Evolutionary conservation across 2,888 invertebrate species (phyloP).

Genomic region (Pseudeuparius sepicola): DNA sequence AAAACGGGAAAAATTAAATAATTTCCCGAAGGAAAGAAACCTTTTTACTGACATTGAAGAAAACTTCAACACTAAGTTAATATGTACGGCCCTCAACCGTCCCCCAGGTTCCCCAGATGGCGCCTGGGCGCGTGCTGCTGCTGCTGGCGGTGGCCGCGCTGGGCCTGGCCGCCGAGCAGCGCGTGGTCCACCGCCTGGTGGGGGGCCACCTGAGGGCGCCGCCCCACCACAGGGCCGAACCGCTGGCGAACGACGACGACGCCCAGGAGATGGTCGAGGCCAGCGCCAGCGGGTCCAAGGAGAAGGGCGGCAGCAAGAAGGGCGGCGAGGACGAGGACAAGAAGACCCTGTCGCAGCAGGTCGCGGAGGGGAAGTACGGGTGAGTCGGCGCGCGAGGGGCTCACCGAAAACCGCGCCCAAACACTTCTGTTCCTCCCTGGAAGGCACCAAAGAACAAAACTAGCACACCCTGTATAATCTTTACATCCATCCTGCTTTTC

Average conservation of each 20-base stretch:
- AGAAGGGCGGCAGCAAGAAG: constrained; percentile 18
- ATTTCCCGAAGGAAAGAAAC: too few relatives aligned
- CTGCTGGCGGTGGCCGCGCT: constrained; percentile 22
- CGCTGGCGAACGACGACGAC: constrained; percentile 30
- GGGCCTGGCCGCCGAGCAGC: constrained; percentile 27
- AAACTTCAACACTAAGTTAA: too few relatives aligned
- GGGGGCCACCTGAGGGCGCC: constrained; percentile 54
- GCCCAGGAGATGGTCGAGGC: constrained; percentile 27
- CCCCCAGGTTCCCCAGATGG: constrained; percentile 23
- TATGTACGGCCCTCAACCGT: constrained; percentile 19
- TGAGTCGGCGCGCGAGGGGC: too few relatives aligned
- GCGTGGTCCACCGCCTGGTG: constrained; percentile 54
- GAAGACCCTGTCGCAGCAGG: constrained; percentile 81
- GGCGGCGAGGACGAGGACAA: constrained; percentile 61
- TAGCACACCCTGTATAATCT: too few relatives aligned
- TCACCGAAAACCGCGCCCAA: too few relatives aligned
- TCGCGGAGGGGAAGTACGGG: constrained; percentile 86
- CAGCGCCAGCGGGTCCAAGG: constrained; percentile 24
- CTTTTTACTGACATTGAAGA: too few relatives aligned
- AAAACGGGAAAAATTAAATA: too few relatives aligned
- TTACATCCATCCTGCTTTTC: too few relatives aligned
- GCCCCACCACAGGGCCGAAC: too few relatives aligned
- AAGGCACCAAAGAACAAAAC: too few relatives aligned
- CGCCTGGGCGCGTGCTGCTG: constrained; percentile 19
- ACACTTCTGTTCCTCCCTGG: too few relatives aligned